phyloP scores from a whole-genome alignment of 2,113 vertebrate genomes.

The Campylomormyrus tamandua region DNA sequence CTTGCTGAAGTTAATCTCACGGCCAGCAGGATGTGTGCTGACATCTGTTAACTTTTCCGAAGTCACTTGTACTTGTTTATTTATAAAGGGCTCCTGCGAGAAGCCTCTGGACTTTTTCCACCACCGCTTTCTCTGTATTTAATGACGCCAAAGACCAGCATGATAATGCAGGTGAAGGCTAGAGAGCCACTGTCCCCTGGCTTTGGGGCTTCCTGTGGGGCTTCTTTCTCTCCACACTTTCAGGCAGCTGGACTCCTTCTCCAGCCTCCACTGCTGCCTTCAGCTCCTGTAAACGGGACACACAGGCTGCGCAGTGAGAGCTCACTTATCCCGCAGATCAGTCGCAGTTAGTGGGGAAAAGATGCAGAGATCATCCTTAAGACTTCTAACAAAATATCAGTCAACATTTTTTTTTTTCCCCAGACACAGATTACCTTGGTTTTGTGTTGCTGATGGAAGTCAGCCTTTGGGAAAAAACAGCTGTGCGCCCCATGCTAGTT shows the following conservation, averaged over 20 bases:
- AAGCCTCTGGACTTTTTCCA: neutral
- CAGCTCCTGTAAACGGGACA: conserved; percentile 50
- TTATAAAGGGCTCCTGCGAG: neutral
- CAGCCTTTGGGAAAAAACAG: neutral
- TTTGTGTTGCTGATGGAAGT: neutral
- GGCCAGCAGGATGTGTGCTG: neutral
- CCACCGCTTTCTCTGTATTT: neutral
- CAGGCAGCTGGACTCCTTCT: conserved; percentile 25
- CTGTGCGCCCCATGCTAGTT: neutral
- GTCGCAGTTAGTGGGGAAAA: conserved; percentile 43
- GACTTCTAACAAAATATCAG: conserved; percentile 38
- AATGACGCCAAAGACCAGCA: neutral
- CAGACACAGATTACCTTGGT: neutral
- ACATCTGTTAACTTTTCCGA: neutral
- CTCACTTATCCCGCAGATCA: conserved; percentile 56
- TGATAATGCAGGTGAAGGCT: neutral
- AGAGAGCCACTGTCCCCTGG: neutral
- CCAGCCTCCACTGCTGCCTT: conserved; percentile 43
- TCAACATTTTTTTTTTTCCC: neutral
- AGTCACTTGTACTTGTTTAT: neutral
- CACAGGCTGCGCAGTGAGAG: conserved; percentile 53
- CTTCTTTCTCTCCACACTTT: conserved; percentile 43
- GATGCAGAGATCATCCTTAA: conserved; percentile 44
- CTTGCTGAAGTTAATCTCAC: neutral
- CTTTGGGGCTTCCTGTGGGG: conserved; percentile 35